Evolutionary conservation across 2,113 vertebrate genomes (phyloP).

Genomic region (Castor canadensis): DNA sequence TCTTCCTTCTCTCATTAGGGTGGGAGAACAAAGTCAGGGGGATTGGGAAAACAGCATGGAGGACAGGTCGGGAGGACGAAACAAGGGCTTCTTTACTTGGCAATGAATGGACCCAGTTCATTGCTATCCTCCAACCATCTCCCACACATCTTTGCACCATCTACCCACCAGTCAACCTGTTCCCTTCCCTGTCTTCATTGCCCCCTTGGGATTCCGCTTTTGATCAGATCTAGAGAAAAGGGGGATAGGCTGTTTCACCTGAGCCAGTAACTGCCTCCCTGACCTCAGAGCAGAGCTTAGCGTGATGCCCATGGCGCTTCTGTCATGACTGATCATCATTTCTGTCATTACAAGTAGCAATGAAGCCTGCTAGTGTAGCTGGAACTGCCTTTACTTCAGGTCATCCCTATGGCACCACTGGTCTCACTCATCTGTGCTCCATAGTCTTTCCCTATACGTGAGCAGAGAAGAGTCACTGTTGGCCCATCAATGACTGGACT

Average conservation of each 20-base stretch:
- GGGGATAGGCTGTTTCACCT: background rate
- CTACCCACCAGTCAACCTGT: too few relatives aligned
- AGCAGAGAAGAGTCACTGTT: accelerated
- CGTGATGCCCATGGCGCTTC: accelerated
- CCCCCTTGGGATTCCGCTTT: background rate
- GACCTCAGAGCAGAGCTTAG: background rate
- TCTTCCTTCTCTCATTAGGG: background rate
- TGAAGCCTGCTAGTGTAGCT: background rate
- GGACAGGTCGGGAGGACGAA: background rate
- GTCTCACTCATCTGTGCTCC: background rate
- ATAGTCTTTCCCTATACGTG: background rate
- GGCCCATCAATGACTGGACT: background rate
- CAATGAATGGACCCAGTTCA: background rate
- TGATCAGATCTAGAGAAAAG: background rate
- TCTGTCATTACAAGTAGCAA: background rate
- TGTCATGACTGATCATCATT: background rate
- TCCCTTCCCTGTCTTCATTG: background rate
- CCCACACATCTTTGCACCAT: accelerated
- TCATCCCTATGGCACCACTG: accelerated
- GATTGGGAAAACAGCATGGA: accelerated
- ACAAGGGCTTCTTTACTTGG: background rate
- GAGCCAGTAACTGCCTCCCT: accelerated
- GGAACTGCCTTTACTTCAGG: background rate
- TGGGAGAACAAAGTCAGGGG: background rate
- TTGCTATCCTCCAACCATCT: background rate